These are phyloP conservation scores for Archips xylosteana DNA, from an alignment of 2,888 invertebrate genomes.

Conservation along the genomic window DNA sequence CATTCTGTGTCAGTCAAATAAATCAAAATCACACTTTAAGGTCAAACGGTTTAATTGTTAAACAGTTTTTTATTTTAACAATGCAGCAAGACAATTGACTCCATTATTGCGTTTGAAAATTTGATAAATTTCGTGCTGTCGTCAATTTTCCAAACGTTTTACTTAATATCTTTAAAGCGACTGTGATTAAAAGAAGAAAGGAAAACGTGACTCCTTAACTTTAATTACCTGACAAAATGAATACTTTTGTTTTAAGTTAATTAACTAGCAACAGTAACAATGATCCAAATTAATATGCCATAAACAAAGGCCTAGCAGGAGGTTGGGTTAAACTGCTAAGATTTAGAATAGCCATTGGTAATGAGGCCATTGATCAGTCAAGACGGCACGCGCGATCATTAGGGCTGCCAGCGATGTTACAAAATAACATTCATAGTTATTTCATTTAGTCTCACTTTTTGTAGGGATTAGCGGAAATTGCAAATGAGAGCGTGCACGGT, in stretches of 20 bases:
- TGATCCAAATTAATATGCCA: conserved; percentile 15
- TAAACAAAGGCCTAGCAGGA: conserved; percentile 28
- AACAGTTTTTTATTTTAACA: not conserved
- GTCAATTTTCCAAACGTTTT: not conserved
- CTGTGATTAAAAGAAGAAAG: not conserved
- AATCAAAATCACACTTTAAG: conserved; percentile 32
- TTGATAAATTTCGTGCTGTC: not conserved
- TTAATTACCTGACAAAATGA: conserved; percentile 3
- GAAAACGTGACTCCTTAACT: not conserved
- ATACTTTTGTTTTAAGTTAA: conserved; percentile 24
- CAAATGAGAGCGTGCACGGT: conserved; percentile 13
- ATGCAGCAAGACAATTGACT: not conserved
- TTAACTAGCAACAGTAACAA: conserved; percentile 27
- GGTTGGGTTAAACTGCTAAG: conserved; percentile 6
- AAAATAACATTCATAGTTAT: conserved; percentile 27
- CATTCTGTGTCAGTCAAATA: conserved; percentile 27
- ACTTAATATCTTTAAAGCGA: not conserved
- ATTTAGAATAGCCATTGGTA: conserved; percentile 50
- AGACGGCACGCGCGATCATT: conserved; percentile 64
- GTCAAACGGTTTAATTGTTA: conserved; percentile 3
- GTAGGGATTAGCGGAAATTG: conserved; percentile 24
- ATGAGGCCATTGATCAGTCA: conserved; percentile 68
- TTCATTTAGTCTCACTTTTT: conserved; percentile 31
- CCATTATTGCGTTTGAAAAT: not conserved
- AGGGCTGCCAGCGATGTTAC: conserved; percentile 44